Evolutionary conservation across 2,797 vertebrate genomes (phyloP).

Genomic region (Alca torda): DNA sequence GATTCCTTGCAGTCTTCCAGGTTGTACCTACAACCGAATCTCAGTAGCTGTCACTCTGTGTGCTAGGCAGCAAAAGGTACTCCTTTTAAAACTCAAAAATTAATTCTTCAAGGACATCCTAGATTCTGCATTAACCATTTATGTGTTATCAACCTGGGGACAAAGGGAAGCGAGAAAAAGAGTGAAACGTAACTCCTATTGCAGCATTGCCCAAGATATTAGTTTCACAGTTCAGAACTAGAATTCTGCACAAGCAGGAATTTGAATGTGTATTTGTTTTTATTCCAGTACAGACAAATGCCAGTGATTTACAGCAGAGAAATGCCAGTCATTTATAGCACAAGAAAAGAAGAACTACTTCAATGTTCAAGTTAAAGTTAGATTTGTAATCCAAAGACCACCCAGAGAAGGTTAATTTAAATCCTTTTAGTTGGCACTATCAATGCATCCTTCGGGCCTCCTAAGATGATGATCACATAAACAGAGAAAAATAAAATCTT

Average conservation of each 20-base stretch:
- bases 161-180: neutral
- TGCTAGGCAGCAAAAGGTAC: neutral
- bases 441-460: neutral
- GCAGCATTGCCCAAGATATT: neutral
- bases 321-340: neutral
- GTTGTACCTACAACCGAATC: neutral
- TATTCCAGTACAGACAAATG: neutral
- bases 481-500: neutral
- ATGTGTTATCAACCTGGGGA: neutral
- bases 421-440: neutral
- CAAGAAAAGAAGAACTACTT: neutral
- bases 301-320: neutral
- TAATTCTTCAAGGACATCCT: neutral
- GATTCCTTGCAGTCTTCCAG: neutral
- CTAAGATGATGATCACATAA: neutral
- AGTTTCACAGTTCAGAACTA: neutral
- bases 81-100: neutral
- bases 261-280: neutral
- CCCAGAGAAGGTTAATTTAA: neutral
- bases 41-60: neutral
- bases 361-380: neutral
- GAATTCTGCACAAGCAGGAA: neutral
- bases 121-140: neutral
- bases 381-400: neutral
- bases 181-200: neutral